Evolutionary conservation across 2,797 vertebrate species (phyloP), one percentile per base, ranked within the genome.

Genomic region (Manis crassicaudata): DNA sequence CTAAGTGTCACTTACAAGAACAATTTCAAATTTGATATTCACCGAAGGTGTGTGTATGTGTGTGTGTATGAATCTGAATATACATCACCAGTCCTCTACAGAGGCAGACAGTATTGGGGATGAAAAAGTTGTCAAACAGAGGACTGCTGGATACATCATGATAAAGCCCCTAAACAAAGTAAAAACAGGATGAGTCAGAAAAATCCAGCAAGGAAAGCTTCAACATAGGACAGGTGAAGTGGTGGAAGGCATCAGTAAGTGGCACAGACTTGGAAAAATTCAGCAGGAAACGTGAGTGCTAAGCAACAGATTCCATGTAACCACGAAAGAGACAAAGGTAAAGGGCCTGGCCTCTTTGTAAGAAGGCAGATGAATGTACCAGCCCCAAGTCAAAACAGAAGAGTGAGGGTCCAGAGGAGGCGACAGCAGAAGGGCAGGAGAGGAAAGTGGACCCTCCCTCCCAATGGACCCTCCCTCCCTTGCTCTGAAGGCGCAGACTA

Each of bases 41-140:
- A 43, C 25, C 43, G 35, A 81, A 86, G 62, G 25, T 20, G 29
- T 29, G 50, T 32, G 63, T 43, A 54, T 43, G 2, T 8, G 56
- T 54, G 10, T 1, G 17, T 40, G 21, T 21, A 58, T n/a, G 50
- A 65, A 37, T 77, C 52, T 80, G 23, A n/a, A 18, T 54, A 56
- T 32, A 8, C 52, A 67, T 75, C 67, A 70, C n/a, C 62, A 93
- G 50, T 76, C 63, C n/a, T 87, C 86, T 72, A 84, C 37, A 40
- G 77, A 92, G 50, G 86, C 93, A 96, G 90, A 96, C 93, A 75
- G 88, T 54, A 70, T 25, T 8, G 79, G n/a, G 6, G 1, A 29
- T 80, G 81, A 63, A 37, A 43, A 90, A 75, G 56, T 85, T 93
- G 93, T 92, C 90, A 91, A 91, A 92, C 86, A 93, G 67, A 92